These are phyloP conservation scores for Neopelma chrysocephalum DNA, from an alignment of 2,797 vertebrate species.

Conservation along the genomic window DNA sequence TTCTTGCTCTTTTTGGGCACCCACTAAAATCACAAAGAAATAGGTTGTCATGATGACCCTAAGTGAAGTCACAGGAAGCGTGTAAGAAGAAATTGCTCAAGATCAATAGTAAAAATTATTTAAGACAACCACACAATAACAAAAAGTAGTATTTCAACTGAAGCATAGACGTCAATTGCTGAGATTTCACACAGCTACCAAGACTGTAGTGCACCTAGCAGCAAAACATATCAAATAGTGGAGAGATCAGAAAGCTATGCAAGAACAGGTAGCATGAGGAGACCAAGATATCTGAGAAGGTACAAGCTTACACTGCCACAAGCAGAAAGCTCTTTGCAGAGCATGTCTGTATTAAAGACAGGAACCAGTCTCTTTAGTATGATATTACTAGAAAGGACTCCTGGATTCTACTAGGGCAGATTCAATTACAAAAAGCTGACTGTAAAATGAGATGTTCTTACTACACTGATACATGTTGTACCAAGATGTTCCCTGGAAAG, in stretches of 20 bases:
- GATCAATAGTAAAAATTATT: neutral
- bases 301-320: neutral
- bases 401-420: neutral
- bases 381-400: constrained; percentile 52
- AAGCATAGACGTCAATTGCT: neutral
- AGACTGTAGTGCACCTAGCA: neutral
- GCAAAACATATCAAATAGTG: neutral
- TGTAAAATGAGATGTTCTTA: constrained; percentile 59
- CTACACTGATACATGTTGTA: constrained; percentile 46
- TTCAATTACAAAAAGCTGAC: constrained; percentile 50
- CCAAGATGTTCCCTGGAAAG: constrained; percentile 64
- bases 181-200: neutral
- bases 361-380: constrained; percentile 24
- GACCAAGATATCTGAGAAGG: neutral
- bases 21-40: neutral
- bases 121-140: neutral
- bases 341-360: neutral
- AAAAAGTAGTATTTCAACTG: neutral
- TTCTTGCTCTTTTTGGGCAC: neutral
- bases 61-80: neutral
- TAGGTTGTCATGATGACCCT: neutral
- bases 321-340: neutral
- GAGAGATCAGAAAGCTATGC: neutral
- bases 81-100: neutral
- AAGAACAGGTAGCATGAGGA: neutral